Conservation (phyloP, 2,797 vertebrate genomes). For the Silurus lanzhouensis region DNA sequence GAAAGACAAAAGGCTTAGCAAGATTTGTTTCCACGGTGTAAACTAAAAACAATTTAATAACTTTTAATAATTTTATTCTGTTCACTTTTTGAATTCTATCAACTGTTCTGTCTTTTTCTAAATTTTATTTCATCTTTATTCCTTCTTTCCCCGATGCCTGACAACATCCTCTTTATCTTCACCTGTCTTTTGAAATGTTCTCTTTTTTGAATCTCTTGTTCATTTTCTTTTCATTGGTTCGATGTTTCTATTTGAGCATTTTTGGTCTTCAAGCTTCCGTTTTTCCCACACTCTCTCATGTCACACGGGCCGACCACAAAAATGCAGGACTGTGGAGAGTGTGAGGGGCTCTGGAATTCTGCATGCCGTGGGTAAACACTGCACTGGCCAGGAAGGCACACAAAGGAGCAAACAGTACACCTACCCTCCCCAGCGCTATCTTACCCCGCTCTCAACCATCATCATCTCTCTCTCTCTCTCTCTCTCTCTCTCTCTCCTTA, state of each 20-base stretch:
- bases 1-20: slow-evolving; percentile 20
- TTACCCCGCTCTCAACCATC: slow-evolving; percentile 28
- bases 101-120: slow-evolving; percentile 48
- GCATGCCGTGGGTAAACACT: slow-evolving; percentile 86
- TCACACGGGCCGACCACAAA: slow-evolving; percentile 94
- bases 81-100: slow-evolving; percentile 62
- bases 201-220: slow-evolving; percentile 67
- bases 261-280: slow-evolving; percentile 89
- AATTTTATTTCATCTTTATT: slow-evolving; percentile 48
- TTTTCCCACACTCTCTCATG: slow-evolving; percentile 98
- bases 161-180: slow-evolving; percentile 49
- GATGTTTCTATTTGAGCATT: slow-evolving; percentile 84
- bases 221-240: slow-evolving; percentile 69
- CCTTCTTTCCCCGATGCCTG: slow-evolving; percentile 60
- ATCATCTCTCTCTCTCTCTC: not conserved
- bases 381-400: slow-evolving; percentile 80
- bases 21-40: slow-evolving; percentile 61
- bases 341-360: slow-evolving; percentile 88
- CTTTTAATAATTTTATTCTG: slow-evolving; percentile 62
- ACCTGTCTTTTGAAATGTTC: slow-evolving; percentile 70
- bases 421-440: slow-evolving; percentile 63
- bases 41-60: slow-evolving; percentile 69
- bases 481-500: slow-evolving; percentile 9
- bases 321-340: slow-evolving; percentile 89
- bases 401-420: slow-evolving; percentile 76